Percentiles rank a stretch among this genome's conserved stretches.
These are phyloP conservation scores for Tragelaphus oryx DNA, from an alignment of 2,797 vertebrate species.

Conservation along the genomic window DNA sequence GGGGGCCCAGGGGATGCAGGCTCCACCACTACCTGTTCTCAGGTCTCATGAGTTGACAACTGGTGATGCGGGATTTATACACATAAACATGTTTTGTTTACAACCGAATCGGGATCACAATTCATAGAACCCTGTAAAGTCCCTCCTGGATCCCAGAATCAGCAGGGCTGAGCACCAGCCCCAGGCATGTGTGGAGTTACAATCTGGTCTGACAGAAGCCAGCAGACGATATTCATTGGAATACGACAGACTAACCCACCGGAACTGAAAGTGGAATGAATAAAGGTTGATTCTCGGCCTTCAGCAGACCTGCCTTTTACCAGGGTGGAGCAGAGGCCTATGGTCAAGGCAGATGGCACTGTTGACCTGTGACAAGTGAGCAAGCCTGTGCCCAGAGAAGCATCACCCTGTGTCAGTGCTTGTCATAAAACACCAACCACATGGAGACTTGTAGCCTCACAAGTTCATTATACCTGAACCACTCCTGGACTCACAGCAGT, in stretches of 20 bases:
- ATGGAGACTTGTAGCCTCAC: neutral
- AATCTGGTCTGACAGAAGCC: neutral
- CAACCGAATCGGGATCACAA: neutral
- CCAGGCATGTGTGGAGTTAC: fast-evolving
- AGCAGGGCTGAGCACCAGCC: neutral
- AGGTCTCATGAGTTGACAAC: neutral
- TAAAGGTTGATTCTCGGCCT: neutral
- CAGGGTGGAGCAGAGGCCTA: neutral
- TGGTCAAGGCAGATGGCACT: neutral
- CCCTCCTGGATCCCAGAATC: neutral
- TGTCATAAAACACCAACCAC: neutral
- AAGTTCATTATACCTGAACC: neutral
- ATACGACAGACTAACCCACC: neutral
- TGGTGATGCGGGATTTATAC: neutral
- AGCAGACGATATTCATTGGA: neutral
- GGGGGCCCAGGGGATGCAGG: fast-evolving
- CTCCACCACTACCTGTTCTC: neutral
- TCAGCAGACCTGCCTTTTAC: neutral
- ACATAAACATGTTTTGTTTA: neutral
- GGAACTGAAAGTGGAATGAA: neutral
- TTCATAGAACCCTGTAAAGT: neutral
- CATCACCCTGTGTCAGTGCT: neutral
- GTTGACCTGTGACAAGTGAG: neutral
- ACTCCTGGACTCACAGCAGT: neutral
- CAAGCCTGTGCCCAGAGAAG: neutral